These are phyloP conservation scores for Holotrichia oblita DNA, from an alignment of 1,140 invertebrate genomes.

Conservation along the genomic window DNA sequence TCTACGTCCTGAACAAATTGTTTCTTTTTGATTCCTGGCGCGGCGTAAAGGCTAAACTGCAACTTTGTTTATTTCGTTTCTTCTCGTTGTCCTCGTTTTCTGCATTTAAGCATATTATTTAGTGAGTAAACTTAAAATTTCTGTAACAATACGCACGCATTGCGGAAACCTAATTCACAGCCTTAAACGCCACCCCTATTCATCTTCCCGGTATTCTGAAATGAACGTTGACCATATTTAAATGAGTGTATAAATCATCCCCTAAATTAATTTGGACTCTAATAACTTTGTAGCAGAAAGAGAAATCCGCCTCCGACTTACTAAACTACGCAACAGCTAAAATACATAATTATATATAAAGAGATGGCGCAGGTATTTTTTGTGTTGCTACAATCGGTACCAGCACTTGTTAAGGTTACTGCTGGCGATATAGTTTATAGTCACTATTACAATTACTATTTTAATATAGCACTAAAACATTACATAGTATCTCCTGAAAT, in stretches of 20 bases:
- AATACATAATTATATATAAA: background rate
- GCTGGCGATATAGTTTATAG: too few species aligned
- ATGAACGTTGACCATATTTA: conserved; percentile 23
- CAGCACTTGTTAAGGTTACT: too few species aligned
- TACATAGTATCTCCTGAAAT: too few species aligned
- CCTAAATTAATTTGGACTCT: conserved; percentile 20
- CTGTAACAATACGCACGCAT: background rate
- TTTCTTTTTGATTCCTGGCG: background rate
- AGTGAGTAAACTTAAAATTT: too few species aligned
- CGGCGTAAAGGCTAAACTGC: too few species aligned
- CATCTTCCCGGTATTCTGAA: background rate
- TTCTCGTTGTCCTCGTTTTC: too few species aligned
- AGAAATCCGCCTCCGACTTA: background rate
- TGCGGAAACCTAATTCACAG: conserved; percentile 2
- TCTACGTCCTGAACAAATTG: background rate
- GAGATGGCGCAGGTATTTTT: too few species aligned
- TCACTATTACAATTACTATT: too few species aligned
- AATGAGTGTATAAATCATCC: conserved; percentile 8
- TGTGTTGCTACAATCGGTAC: too few species aligned
- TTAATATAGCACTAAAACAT: too few species aligned
- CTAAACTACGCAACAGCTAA: conserved; percentile 20
- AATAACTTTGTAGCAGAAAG: conserved; percentile 16
- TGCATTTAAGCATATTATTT: too few species aligned
- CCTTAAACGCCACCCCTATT: conserved; percentile 4
- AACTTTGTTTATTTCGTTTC: too few species aligned